phyloP scores from a whole-genome alignment of 2,888 invertebrate genomes.

The Aquatica leii region DNA sequence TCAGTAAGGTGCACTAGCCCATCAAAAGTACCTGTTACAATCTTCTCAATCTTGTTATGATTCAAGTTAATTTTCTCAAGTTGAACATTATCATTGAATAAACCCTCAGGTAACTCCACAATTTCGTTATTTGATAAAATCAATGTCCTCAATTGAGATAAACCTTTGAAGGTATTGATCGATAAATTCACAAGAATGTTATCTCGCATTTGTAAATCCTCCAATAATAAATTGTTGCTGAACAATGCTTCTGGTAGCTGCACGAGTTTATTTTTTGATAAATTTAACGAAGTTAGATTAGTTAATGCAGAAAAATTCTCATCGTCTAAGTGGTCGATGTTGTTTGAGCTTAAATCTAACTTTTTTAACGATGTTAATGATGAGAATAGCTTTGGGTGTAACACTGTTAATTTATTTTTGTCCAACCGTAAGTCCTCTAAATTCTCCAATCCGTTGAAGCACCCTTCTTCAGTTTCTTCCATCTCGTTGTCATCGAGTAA shows the following conservation, averaged over 20 bases:
- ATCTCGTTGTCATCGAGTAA: conserved; percentile 18
- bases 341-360: conserved; percentile 16
- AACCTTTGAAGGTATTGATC: background rate
- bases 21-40: background rate
- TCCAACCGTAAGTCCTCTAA: conserved; percentile 3
- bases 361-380: background rate
- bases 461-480: background rate
- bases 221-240: background rate
- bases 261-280: conserved; percentile 14
- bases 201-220: conserved; percentile 2
- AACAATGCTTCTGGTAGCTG: conserved; percentile 1
- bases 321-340: background rate
- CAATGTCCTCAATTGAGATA: background rate
- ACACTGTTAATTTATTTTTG: conserved; percentile 5
- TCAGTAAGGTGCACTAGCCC: background rate
- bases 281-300: background rate
- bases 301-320: background rate
- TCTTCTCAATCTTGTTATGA: background rate
- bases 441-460: conserved; percentile 18
- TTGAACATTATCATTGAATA: background rate
- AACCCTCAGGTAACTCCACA: background rate
- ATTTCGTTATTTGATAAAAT: conserved; percentile 15
- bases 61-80: background rate
- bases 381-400: conserved; percentile 11
- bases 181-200: conserved; percentile 14